Evolutionary conservation across 2,797 vertebrate species (phyloP).

Genomic region (Schizopygopsis pylzovi): DNA sequence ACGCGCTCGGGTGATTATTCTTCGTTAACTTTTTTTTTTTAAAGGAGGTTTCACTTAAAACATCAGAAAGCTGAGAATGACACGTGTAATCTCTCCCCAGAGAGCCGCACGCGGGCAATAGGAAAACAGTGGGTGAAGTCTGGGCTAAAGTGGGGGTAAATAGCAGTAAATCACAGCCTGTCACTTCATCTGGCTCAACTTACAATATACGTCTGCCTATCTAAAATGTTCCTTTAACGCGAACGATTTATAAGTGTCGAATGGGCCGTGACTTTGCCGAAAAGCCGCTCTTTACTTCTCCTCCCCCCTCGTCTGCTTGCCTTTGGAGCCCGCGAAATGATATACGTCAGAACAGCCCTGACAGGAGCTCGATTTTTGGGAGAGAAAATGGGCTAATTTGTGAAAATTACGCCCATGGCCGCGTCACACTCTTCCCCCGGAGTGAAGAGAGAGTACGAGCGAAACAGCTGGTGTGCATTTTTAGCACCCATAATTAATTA

Average conservation of each 20-base stretch:
- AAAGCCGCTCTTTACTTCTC: constrained; percentile 41
- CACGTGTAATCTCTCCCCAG: constrained; percentile 79
- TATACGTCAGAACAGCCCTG: constrained; percentile 69
- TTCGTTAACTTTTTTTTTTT: constrained; percentile 63
- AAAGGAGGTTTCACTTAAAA: constrained; percentile 73
- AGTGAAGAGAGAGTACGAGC: constrained; percentile 65
- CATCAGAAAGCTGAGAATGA: constrained; percentile 83
- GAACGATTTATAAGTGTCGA: constrained; percentile 62
- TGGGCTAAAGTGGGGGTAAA: constrained; percentile 76
- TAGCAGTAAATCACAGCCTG: constrained; percentile 79
- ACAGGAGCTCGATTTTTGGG: constrained; percentile 69
- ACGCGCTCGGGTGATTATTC: constrained; percentile 73
- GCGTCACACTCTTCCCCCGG: constrained; percentile 69
- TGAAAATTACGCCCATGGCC: constrained; percentile 73
- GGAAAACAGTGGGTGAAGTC: constrained; percentile 75
- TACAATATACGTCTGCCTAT: constrained; percentile 68
- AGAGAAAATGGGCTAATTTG: constrained; percentile 75
- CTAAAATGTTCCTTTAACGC: constrained; percentile 75
- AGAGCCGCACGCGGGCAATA: constrained; percentile 74
- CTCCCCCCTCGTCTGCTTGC: not conserved
- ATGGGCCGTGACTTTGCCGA: constrained; percentile 47
- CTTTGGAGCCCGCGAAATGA: constrained; percentile 64
- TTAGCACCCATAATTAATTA: constrained; percentile 86
- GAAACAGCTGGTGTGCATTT: constrained; percentile 84
- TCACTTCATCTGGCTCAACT: constrained; percentile 74